Percentiles rank a stretch among this genome's conserved stretches.
Conservation (phyloP, 2,888 invertebrate species). For the Steinernema scapterisci region DNA sequence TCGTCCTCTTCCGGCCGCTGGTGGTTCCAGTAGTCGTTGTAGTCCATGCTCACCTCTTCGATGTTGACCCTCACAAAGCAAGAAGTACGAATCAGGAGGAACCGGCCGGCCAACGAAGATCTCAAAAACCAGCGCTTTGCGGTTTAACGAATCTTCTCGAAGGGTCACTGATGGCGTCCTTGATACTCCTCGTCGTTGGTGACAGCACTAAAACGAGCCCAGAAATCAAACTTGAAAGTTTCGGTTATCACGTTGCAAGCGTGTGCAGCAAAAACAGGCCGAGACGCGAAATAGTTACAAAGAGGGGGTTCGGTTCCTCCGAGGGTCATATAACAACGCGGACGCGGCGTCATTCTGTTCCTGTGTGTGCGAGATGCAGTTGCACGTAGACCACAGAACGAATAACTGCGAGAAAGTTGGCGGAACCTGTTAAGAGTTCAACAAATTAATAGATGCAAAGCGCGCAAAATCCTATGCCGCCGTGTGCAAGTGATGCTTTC, state of each 20-base stretch:
- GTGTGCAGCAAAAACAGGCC: not conserved
- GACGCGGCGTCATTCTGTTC: not conserved
- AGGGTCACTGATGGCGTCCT: slow-evolving; percentile 23
- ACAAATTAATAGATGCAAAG: slow-evolving; percentile 29
- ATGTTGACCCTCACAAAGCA: not conserved
- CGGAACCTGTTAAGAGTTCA: slow-evolving; percentile 22
- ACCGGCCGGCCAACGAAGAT: not conserved
- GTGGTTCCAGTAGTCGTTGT: slow-evolving; percentile 13
- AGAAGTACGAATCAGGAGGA: not conserved
- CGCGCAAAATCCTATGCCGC: slow-evolving; percentile 4
- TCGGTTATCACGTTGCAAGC: slow-evolving; percentile 15
- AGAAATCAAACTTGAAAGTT: slow-evolving; percentile 14
- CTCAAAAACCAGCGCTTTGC: not conserved
- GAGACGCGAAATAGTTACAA: too few species aligned
- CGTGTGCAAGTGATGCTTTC: not conserved
- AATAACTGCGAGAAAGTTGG: not conserved
- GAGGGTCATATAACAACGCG: not conserved
- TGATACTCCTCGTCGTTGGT: slow-evolving; percentile 17
- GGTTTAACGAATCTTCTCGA: slow-evolving; percentile 23
- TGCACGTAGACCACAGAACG: slow-evolving; percentile 10
- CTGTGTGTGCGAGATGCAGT: not conserved
- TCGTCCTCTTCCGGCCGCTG: slow-evolving; percentile 23
- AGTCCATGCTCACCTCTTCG: not conserved
- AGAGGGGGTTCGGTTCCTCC: too few species aligned
- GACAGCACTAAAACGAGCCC: not conserved